Percentiles rank a stretch among this genome's conserved stretches.
These are phyloP conservation scores for Gymnocypris eckloni DNA, from an alignment of 2,797 vertebrate genomes.

Conservation along the genomic window DNA sequence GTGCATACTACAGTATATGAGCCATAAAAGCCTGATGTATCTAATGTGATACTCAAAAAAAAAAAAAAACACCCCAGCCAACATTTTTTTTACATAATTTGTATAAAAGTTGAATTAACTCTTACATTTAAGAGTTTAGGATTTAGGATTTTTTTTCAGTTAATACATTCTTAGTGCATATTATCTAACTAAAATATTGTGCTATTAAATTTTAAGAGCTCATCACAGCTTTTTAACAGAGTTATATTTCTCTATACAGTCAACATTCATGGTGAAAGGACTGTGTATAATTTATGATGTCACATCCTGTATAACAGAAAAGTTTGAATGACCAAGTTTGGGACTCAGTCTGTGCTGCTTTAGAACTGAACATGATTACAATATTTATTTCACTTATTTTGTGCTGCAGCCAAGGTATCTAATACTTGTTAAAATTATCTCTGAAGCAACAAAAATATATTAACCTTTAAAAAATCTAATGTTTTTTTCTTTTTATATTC, in stretches of 20 bases:
- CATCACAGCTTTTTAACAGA: background rate
- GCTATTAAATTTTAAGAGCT: background rate
- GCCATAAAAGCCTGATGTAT: too few species aligned
- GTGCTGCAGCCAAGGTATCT: conserved; percentile 27
- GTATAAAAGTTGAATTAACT: too few species aligned
- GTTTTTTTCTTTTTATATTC: background rate
- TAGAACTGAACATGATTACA: background rate
- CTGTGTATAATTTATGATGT: background rate
- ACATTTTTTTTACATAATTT: too few species aligned
- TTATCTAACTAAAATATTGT: background rate
- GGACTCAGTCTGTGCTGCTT: background rate
- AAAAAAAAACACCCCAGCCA: too few species aligned
- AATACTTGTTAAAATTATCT: background rate
- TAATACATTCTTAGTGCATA: background rate
- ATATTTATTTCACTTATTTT: conserved; percentile 7
- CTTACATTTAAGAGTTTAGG: background rate
- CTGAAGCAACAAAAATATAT: background rate
- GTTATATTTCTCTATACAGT: background rate
- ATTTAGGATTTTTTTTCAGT: too few species aligned
- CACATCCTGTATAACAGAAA: conserved; percentile 8
- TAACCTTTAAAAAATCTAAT: too few species aligned
- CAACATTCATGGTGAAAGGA: background rate
- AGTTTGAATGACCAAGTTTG: background rate
- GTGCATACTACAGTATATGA: too few species aligned
- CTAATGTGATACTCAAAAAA: too few species aligned